Conservation (phyloP, 2,797 vertebrate species). For the Nasua narica region DNA sequence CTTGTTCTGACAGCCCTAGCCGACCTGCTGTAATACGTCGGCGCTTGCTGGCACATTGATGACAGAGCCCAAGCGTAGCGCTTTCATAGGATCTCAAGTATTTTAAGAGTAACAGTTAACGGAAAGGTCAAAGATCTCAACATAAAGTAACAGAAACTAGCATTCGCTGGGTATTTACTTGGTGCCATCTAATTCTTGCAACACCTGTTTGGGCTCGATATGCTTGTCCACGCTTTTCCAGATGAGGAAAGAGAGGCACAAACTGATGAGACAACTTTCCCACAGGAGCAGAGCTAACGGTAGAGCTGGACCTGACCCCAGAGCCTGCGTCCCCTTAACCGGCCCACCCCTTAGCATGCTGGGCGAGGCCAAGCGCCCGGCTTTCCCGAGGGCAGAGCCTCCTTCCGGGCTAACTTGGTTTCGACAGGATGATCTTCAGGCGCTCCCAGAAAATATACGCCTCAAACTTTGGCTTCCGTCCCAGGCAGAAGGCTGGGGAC, state of each 20-base stretch:
- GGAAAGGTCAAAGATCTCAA: background rate
- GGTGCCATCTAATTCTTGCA: background rate
- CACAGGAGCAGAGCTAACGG: background rate
- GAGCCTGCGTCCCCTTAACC: background rate
- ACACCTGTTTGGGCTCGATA: background rate
- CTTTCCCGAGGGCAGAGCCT: background rate
- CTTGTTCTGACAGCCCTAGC: background rate
- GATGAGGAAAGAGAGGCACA: background rate
- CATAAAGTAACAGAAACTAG: background rate
- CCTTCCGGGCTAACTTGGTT: background rate
- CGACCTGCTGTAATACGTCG: background rate
- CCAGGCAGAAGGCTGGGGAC: background rate
- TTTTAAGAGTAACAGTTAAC: background rate
- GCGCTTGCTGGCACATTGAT: background rate
- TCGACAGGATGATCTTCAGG: background rate
- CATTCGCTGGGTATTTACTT: background rate
- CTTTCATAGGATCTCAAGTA: background rate
- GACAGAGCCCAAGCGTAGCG: background rate
- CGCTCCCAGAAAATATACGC: background rate
- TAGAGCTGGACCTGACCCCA: background rate
- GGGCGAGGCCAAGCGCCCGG: background rate
- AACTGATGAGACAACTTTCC: background rate
- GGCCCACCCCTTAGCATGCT: background rate
- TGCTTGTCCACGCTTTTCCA: background rate
- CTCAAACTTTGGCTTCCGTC: constrained; percentile 27